Evolutionary conservation across 2,113 vertebrate species (phyloP), one percentile per base, ranked within the genome.

Genomic region (Hydrochoerus hydrochaeris): DNA sequence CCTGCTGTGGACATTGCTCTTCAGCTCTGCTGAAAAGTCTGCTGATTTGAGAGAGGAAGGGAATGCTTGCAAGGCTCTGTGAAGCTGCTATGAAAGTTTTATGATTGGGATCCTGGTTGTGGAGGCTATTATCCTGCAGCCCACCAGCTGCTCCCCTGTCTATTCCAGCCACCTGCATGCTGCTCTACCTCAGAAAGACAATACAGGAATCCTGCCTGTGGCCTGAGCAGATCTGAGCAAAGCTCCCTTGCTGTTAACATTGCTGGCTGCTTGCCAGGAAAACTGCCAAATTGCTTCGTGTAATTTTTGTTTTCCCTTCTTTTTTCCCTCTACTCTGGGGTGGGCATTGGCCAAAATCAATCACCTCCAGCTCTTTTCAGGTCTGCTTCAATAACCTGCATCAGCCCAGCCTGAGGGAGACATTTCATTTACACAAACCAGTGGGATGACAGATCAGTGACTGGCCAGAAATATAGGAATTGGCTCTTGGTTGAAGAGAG

Each of bases 311-410:
- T 95, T 85, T 57, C 26, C 60, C 13, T 96, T 90, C 63, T 88
- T 90, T 90, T 87, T 77, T 88, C 92, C 62, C 41, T 22, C 24
- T 13, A 19, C 77, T 69, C 5, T 19, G 32, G 3, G 26, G 60
- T 67, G 80, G 92, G 58, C 41, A 8, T 71, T 17, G 86, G 85
- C 95, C 54, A 52, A 82, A 92, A 94, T 83, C 85, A 90, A 67
- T 84, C 82, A 10, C 60, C 65, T 92, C 38, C 24, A 10, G 0
- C 14, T 28, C 85, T 90, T 52, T 75, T 41, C 14, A n/a, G 38
- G 69, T 3, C 30, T 58, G 52, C 6, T 28, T 81, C 89, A 52
- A 77, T 82, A 58, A 71, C 65, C 35, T 13, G 46, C 69, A 80
- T 60, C 94, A 41, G 65, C 77, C 73, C 49, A 7, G 44, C 35